A percentile compares a stretch with the other conserved stretches of the same genome.
Conservation (phyloP, 1,140 invertebrate genomes). For the Pogonomyrmex barbatus region DNA sequence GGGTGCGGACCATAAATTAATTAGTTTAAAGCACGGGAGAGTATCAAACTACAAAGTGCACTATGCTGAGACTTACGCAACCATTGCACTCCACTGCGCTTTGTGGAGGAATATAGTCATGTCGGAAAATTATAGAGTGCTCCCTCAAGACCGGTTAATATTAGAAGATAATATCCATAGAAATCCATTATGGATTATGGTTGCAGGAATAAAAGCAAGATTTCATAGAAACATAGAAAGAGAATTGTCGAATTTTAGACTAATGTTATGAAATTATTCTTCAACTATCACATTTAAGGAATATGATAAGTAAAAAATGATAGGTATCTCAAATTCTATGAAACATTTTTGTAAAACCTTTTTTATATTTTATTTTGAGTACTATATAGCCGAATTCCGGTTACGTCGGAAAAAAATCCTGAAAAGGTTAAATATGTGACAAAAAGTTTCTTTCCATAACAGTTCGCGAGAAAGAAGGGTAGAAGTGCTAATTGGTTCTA, state of each 20-base stretch:
- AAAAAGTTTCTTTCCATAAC: conserved; percentile 19
- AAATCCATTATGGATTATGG: neutral
- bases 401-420: neutral
- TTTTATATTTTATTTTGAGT: neutral
- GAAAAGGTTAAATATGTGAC: neutral
- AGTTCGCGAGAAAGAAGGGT: conserved; percentile 68
- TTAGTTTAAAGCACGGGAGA: conserved; percentile 66
- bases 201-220: neutral
- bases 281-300: neutral
- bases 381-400: neutral
- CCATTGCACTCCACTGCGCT: conserved; percentile 28
- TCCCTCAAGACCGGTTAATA: conserved; percentile 57
- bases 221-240: neutral
- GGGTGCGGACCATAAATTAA: conserved; percentile 68
- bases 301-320: neutral
- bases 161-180: conserved; percentile 49
- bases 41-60: conserved; percentile 53
- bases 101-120: conserved; percentile 41
- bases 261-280: neutral
- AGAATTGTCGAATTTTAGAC: conserved; percentile 5
- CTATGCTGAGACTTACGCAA: conserved; percentile 60
- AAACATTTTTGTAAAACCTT: neutral
- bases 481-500: conserved; percentile 83
- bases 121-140: conserved; percentile 8
- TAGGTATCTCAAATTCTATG: neutral